Evolutionary conservation across 1,140 invertebrate genomes (phyloP).

Genomic region (Drosophila ohnishii): DNA sequence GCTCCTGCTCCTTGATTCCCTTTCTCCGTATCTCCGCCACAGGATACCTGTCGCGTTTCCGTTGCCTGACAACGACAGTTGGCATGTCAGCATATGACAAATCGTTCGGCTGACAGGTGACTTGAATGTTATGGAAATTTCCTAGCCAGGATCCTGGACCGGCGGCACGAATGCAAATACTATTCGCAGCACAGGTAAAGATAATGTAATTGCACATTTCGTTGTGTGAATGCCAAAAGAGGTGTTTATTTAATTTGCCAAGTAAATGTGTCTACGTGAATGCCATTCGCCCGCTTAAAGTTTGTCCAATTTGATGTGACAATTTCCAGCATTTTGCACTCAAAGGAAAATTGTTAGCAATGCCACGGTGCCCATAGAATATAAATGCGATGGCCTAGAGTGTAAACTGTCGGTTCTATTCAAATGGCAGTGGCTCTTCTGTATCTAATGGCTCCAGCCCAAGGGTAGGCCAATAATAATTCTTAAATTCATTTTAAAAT

Average conservation of each 20-base stretch:
- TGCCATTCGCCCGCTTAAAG: slow-evolving; percentile 39
- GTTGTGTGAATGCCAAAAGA: slow-evolving; percentile 67
- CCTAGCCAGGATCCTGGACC: slow-evolving; percentile 6
- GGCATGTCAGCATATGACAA: slow-evolving; percentile 72
- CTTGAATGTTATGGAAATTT: slow-evolving; percentile 71
- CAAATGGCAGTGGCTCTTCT: slow-evolving; percentile 10
- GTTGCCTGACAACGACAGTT: slow-evolving; percentile 56
- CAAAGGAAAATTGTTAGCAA: slow-evolving; percentile 41
- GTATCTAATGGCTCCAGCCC: not conserved
- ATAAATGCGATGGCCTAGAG: slow-evolving; percentile 34
- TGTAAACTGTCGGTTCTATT: slow-evolving; percentile 13
- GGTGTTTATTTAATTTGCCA: slow-evolving; percentile 78
- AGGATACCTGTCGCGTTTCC: slow-evolving; percentile 30
- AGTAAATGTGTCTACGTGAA: slow-evolving; percentile 49
- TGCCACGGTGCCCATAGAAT: slow-evolving; percentile 18
- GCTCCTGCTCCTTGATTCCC: slow-evolving; percentile 2
- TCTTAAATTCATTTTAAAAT: not conserved
- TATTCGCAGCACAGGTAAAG: slow-evolving; percentile 39
- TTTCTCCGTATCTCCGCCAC: not conserved
- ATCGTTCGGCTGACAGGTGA: slow-evolving; percentile 60
- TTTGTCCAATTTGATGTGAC: slow-evolving; percentile 65
- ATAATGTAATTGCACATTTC: slow-evolving; percentile 77
- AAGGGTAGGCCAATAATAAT: not conserved
- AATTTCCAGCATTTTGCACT: slow-evolving; percentile 59
- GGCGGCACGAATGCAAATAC: slow-evolving; percentile 10